phyloP scores from a whole-genome alignment of 2,113 vertebrate genomes.

The Mustelus asterias region DNA sequence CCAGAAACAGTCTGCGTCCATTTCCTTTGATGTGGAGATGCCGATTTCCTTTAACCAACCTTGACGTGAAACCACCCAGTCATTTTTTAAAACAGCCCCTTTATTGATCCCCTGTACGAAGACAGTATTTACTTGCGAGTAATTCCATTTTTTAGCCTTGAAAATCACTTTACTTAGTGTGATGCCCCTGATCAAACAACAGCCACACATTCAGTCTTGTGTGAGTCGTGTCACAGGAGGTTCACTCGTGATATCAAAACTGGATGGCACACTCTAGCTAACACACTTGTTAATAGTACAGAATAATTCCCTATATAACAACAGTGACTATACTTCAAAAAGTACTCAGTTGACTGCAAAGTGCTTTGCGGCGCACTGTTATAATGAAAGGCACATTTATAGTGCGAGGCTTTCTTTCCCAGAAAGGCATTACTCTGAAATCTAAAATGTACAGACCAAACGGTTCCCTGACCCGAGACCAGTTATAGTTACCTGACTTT shows the following conservation, averaged over 20 bases:
- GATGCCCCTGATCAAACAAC: not conserved
- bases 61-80: not conserved
- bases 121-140: not conserved
- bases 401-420: not conserved
- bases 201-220: not conserved
- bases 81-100: not conserved
- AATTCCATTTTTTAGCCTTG: not conserved
- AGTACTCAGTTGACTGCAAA: not conserved
- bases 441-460: not conserved
- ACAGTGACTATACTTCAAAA: not conserved
- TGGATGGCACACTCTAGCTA: not conserved
- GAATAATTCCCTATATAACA: not conserved
- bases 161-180: not conserved
- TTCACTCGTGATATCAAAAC: not conserved
- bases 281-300: not conserved
- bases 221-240: not conserved
- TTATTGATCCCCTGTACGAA: not conserved
- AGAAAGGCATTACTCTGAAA: not conserved
- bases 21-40: no score
- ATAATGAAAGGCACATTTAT: not conserved
- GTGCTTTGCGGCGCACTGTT: not conserved
- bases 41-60: not conserved
- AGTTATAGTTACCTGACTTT: not conserved
- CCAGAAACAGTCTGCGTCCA: not conserved
- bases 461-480: not conserved